Base-by-base conservation (phyloP, 1,140 invertebrate genomes). In the Bombus haemorrhoidalis region DNA sequence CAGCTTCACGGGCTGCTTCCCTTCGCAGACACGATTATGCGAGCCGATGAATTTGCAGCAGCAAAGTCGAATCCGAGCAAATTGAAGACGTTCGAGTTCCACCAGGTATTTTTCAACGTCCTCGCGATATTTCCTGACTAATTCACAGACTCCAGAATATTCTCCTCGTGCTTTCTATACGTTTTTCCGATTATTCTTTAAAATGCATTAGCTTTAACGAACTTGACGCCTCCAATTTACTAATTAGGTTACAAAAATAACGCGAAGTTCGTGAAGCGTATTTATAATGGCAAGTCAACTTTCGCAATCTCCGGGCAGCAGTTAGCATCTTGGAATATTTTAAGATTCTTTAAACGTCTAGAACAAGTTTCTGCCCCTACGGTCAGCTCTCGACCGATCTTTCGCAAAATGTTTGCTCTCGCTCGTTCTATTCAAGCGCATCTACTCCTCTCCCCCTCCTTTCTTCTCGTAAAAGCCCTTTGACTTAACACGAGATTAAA, bases 1-100 rank as follows among this genome's bases (percentile, higher is more conserved):
- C 43, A 37, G 18, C 12, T 66, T 53, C 64, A n/a, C 62, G 34
- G 75, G 53, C 75, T 22, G 76, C 28, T 71, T 66, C 81, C 28
- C 81, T 37, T 68, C 64, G 69, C 25, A 74, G 80, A 81, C 81
- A 22, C 43, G 81, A 83, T 83, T 83, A 83, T 68, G 62, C 62
- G 64, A 78, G 43, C 32, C 81, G 74, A 77, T 83, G 75, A 78
- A 69, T 77, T 68, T n/a, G 43, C 62, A 22, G 25, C 43, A 41
- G 41, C 10, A 53, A 41, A 77, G 76, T 77, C 62, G 64, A 37
- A 39, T 28, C 25, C 28, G 10, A 18, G 25, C 10, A 78, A 71
- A 71, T 59, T 71, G 73, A 64, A 82, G 12, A 25, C 28, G 28
- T 68, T 25, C 32, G 22, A 41, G 4, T n/a, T 22, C 32, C 34